These are phyloP conservation scores for Melanostoma mellinum DNA, from an alignment of 2,888 invertebrate genomes.

Conservation along the genomic window DNA sequence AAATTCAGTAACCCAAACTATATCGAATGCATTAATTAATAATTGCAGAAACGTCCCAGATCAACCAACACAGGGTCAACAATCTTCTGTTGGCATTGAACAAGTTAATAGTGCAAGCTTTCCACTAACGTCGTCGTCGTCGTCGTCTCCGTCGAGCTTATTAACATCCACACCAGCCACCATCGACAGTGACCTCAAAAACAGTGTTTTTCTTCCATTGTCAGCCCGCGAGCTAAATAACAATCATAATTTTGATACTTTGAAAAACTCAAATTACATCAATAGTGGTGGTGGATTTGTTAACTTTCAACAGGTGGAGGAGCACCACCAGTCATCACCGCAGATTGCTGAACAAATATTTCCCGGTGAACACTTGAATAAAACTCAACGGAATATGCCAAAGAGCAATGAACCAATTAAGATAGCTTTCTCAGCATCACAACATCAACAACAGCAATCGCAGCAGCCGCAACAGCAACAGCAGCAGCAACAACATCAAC, in stretches of 20 bases:
- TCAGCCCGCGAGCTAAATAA: slow-evolving; percentile 58
- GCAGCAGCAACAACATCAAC: slow-evolving; percentile 84
- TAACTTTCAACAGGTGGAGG: slow-evolving; percentile 67
- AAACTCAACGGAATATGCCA: slow-evolving; percentile 77
- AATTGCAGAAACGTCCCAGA: slow-evolving; percentile 66
- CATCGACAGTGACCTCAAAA: slow-evolving; percentile 64
- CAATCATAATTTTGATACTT: slow-evolving; percentile 51
- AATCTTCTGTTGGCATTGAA: slow-evolving; percentile 68
- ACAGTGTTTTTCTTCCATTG: slow-evolving; percentile 36
- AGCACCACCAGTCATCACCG: neutral
- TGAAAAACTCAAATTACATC: slow-evolving; percentile 24
- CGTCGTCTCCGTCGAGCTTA: slow-evolving; percentile 28
- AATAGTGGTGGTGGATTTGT: slow-evolving; percentile 31
- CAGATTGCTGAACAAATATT: slow-evolving; percentile 62
- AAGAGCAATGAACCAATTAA: slow-evolving; percentile 84
- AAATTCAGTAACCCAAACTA: slow-evolving; percentile 70
- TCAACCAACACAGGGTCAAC: slow-evolving; percentile 60
- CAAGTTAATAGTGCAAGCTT: slow-evolving; percentile 62
- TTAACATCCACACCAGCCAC: neutral
- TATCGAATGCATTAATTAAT: slow-evolving; percentile 70
- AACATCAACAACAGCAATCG: slow-evolving; percentile 84
- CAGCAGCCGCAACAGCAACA: slow-evolving; percentile 82
- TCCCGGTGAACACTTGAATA: slow-evolving; percentile 73
- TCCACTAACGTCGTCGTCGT: slow-evolving; percentile 56
- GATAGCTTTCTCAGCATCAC: slow-evolving; percentile 83